phyloP scores from a whole-genome alignment of 2,113 vertebrate species.

The Procavia capensis region DNA sequence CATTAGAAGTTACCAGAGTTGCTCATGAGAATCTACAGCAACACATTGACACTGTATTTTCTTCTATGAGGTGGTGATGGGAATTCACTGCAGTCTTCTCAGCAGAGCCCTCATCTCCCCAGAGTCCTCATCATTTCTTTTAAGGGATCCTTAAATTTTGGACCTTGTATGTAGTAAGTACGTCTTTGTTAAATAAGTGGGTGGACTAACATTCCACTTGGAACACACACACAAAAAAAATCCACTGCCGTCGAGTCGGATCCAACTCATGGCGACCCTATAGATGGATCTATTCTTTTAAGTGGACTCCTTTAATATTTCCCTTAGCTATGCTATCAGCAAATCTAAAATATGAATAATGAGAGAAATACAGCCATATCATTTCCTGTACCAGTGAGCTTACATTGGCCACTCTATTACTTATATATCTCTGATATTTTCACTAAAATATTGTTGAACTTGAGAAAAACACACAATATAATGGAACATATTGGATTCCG shows the following conservation, averaged over 20 bases:
- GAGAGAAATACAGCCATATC: constrained; percentile 31
- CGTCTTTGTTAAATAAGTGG: not conserved
- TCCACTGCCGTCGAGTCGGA: no score
- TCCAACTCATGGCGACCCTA: no score
- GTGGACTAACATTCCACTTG: not conserved
- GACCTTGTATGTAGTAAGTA: not conserved
- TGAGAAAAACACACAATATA: not conserved
- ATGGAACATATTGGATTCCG: not conserved
- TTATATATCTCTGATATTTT: constrained; percentile 51
- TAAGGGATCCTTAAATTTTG: not conserved
- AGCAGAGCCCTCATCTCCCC: not conserved
- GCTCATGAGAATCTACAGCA: not conserved
- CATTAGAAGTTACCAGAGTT: not conserved
- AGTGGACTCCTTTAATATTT: not conserved
- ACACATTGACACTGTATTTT: not conserved
- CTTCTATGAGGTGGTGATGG: not conserved
- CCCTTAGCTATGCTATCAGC: not conserved
- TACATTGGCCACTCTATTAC: constrained; percentile 38
- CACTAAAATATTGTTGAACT: constrained; percentile 76
- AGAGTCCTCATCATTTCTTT: not conserved
- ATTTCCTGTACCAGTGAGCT: not conserved
- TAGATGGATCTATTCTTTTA: not conserved
- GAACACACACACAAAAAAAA: no score
- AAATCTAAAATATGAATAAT: not conserved
- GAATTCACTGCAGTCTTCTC: not conserved